Evolutionary conservation across 2,113 vertebrate species (phyloP).

Genomic region (crab-eating macaque (Macaca fascicularis)): T2T-MFA8v1.1 NC_088379.1:18132001-18132500

Average conservation of each 20-base stretch:
- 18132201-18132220: neutral
- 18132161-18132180: neutral
- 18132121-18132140: neutral
- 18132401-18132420: neutral
- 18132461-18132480: neutral
- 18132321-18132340: neutral
- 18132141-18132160: neutral
- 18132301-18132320: neutral
- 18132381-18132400: neutral
- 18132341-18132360: neutral
- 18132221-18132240: neutral
- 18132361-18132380: neutral
- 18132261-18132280: neutral
- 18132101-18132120: neutral
- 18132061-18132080: neutral
- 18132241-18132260: neutral
- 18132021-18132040: neutral
- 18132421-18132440: neutral
- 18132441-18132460: neutral
- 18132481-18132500: neutral
- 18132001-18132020: neutral
- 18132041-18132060: neutral
- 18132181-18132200: neutral
- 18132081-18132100: neutral
- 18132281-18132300: neutral